phyloP scores from a whole-genome alignment of 2,888 invertebrate genomes.

The Bugula neritina region DNA sequence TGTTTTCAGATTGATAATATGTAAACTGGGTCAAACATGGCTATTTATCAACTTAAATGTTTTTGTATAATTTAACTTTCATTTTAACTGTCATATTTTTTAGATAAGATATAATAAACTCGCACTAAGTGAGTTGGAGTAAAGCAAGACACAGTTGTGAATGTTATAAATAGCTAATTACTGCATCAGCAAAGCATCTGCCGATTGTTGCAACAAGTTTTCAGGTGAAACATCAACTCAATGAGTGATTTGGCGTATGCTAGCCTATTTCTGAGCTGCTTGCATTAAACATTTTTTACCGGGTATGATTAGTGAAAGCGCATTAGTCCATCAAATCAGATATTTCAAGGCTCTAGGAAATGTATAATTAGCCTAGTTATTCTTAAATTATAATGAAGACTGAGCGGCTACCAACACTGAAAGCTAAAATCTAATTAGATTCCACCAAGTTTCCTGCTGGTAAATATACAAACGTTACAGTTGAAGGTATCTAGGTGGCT shows the following conservation, averaged over 20 bases:
- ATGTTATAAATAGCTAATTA: neutral
- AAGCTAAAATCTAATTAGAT: constrained; percentile 24
- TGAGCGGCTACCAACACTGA: neutral
- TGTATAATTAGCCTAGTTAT: constrained; percentile 24
- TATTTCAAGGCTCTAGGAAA: constrained; percentile 2
- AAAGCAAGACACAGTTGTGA: neutral
- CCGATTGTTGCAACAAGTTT: neutral
- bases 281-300: neutral
- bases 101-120: too few relatives aligned
- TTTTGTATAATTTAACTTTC: too few relatives aligned
- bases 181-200: neutral
- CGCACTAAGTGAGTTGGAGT: too few relatives aligned
- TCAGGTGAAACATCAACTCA: neutral
- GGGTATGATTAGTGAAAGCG: neutral
- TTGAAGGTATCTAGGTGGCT: neutral
- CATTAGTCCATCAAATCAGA: neutral
- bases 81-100: too few relatives aligned
- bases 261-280: neutral
- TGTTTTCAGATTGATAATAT: too few relatives aligned
- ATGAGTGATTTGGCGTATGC: neutral
- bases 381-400: constrained; percentile 27
- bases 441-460: constrained; percentile 13
- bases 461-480: neutral
- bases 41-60: too few relatives aligned
- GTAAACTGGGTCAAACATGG: too few relatives aligned